Evolutionary conservation across 92 coral and sea anemone species (phyloP), one percentile per base, ranked within the genome.

Genomic region (Palythoa grandiflora): DNA sequence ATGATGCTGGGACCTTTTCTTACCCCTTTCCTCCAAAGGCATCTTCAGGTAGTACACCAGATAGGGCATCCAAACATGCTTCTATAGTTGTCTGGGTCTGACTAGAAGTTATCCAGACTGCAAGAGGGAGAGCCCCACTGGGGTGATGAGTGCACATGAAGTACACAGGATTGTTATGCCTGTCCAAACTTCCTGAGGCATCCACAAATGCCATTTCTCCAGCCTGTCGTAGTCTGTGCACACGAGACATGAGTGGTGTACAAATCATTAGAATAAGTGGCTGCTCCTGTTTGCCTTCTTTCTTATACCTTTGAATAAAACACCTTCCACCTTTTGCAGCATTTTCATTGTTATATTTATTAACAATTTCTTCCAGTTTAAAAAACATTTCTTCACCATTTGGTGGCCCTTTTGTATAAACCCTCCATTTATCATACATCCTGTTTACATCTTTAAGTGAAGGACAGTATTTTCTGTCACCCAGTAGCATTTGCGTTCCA

Each of bases 341-440:
- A 75, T 92, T 12, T 13, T 83, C 66, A 21, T 70, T 73, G 79
- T 92, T 92, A 89, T 92, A 92, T 11, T 87, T 84, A 1, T 74
- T 2, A 21, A 92, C 72, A 36, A 51, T 12, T 47, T 20, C 47
- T 21, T 81, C 84, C 14, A 92, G 91, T n/a, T 78, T 61, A 21
- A 87, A 88, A 92, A 92, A 81, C 92, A 92, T 80, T 36, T 50
- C 93, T 12, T 73, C 39, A 12, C 95, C 93, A 92, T 90, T 90
- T 13, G 84, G 57, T 28, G 37, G 14, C 38, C 78, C 70, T 9
- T 63, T 63, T n/a, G 35, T 63, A 3, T 63, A 8, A 63, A 17
- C 6, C 3, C 5, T 9, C 70, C 70, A 63, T 6, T 63, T 63
- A 6, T 9, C 8, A n/a, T 63, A 63, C 70, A 63, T 63, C 5